Evolutionary conservation across 2,797 vertebrate genomes (phyloP).

Genomic region (Peromyscus attwateri): DNA sequence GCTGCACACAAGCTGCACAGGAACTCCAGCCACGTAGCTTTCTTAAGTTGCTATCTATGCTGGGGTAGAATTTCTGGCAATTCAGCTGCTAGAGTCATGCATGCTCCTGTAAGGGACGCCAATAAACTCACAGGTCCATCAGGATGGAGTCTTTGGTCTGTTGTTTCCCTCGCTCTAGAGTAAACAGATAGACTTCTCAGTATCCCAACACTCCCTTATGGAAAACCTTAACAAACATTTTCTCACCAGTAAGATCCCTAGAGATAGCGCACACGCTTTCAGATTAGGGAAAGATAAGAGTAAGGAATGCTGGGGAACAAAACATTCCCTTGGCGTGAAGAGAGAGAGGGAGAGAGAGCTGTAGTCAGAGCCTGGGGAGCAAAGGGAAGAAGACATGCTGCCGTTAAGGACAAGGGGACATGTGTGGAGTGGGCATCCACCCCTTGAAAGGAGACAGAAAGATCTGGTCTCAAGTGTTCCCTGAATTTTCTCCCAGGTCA

Average conservation of each 20-base stretch:
- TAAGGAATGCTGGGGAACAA: not conserved
- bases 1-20: not conserved
- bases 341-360: not conserved
- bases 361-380: no score
- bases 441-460: no score
- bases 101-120: not conserved
- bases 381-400: not conserved
- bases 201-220: rapidly evolving
- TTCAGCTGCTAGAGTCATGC: not conserved
- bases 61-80: not conserved
- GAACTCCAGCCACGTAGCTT: not conserved
- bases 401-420: no score
- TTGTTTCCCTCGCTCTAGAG: not conserved
- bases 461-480: not conserved
- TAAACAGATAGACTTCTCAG: not conserved
- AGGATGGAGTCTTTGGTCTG: not conserved
- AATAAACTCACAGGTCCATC: not conserved
- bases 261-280: not conserved
- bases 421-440: not conserved
- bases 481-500: not conserved
- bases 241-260: not conserved
- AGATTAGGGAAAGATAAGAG: not conserved
- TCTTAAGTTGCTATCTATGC: not conserved
- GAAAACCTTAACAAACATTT: not conserved
- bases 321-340: not conserved